Percentiles rank a stretch among this genome's conserved stretches.
These are phyloP conservation scores for Psilanteris sp. DNA, from an alignment of 1,140 invertebrate species.

Conservation along the genomic window DNA sequence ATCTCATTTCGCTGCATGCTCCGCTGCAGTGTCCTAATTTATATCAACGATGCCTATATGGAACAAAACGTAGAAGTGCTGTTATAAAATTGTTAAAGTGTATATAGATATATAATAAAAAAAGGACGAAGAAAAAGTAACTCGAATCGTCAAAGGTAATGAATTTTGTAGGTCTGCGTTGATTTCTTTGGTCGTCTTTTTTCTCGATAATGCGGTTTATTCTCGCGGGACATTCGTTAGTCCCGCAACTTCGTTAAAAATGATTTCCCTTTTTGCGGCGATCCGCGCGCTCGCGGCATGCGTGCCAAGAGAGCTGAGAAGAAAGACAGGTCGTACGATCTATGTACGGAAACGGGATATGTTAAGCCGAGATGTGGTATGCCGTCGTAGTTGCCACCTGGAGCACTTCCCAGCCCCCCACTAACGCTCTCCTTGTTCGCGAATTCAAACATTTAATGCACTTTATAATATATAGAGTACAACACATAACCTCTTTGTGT, in stretches of 20 bases:
- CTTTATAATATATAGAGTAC: too few relatives aligned
- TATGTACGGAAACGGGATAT: constrained; percentile 64
- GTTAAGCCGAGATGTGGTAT: constrained; percentile 60
- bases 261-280: constrained; percentile 64
- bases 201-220: constrained; percentile 52
- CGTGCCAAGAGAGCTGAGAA: constrained; percentile 44
- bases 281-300: constrained; percentile 46
- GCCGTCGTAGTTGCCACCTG: constrained; percentile 63
- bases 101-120: too few relatives aligned
- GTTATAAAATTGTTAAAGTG: constrained; percentile 39
- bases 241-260: constrained; percentile 64
- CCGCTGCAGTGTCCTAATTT: constrained; percentile 4
- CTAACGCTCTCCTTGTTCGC: constrained; percentile 25
- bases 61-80: constrained; percentile 15
- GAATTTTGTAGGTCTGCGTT: constrained; percentile 56
- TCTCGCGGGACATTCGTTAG: constrained; percentile 63
- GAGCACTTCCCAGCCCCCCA: constrained; percentile 53
- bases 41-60: neutral
- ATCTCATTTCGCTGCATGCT: too few relatives aligned
- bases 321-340: constrained; percentile 61
- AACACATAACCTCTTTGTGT: too few relatives aligned
- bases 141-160: constrained; percentile 38
- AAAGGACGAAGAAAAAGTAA: constrained; percentile 23
- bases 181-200: constrained; percentile 51
- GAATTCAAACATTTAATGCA: constrained; percentile 26